Conservation (phyloP, 2,797 vertebrate species). For the Geotrypetes seraphini region DNA sequence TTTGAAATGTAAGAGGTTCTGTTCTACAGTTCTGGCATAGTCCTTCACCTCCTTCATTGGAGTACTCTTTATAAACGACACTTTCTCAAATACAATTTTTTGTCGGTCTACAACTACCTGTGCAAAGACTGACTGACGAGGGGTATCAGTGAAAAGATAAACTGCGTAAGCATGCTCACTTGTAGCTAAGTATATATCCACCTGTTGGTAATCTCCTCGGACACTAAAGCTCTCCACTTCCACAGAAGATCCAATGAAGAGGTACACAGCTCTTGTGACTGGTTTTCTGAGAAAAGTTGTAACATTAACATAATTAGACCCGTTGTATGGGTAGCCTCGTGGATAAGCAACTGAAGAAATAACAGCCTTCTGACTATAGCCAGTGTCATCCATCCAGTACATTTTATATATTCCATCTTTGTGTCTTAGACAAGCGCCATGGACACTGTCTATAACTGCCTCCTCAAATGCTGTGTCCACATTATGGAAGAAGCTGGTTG, state of each 20-base stretch:
- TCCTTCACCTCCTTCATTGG: conserved; percentile 68
- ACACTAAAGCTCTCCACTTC: conserved; percentile 81
- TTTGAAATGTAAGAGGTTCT: conserved; percentile 82
- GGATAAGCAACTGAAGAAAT: conserved; percentile 78
- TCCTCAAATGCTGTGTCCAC: conserved; percentile 80
- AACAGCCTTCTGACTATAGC: conserved; percentile 69
- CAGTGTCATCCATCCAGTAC: conserved; percentile 95
- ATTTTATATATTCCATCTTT: conserved; percentile 77
- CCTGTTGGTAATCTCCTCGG: conserved; percentile 69
- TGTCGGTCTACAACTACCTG: conserved; percentile 75
- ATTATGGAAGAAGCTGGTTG: conserved; percentile 90
- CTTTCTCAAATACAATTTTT: conserved; percentile 80
- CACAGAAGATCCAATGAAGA: conserved; percentile 82
- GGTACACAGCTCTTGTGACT: conserved; percentile 75
- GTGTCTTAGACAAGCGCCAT: conserved; percentile 76
- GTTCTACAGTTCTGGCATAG: conserved; percentile 70
- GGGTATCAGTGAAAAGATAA: conserved; percentile 74
- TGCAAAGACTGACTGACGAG: conserved; percentile 68
- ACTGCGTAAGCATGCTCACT: conserved; percentile 70
- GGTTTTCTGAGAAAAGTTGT: conserved; percentile 76
- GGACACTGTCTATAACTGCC: conserved; percentile 61
- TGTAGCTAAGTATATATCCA: conserved; percentile 79
- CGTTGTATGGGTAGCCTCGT: conserved; percentile 82
- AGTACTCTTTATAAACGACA: conserved; percentile 33
- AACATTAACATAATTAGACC: conserved; percentile 90